Evolutionary conservation across 23 tunicate species (phyloP).

Genomic region (Phallusia fumigata): DNA sequence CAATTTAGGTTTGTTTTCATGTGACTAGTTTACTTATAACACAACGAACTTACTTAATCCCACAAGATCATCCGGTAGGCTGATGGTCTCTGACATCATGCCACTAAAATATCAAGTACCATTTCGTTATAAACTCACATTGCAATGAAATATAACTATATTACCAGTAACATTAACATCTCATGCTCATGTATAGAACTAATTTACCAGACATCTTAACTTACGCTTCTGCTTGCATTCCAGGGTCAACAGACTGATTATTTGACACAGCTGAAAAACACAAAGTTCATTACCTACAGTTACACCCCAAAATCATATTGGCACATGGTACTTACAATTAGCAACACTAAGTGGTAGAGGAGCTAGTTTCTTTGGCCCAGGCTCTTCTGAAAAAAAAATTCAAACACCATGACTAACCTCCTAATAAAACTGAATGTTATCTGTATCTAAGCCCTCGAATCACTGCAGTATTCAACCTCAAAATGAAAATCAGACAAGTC

Average conservation of each 20-base stretch:
- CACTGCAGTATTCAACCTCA: too few relatives aligned
- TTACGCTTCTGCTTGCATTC: conserved; percentile 32
- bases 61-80: conserved; percentile 93
- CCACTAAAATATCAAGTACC: conserved; percentile 1
- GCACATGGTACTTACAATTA: conserved; percentile 22
- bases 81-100: conserved; percentile 65
- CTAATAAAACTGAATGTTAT: background rate
- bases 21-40: too few relatives aligned
- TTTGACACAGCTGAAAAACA: conserved; percentile 12
- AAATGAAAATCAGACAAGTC: background rate
- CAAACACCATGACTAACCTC: background rate
- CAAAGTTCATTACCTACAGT: background rate
- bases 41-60: conserved; percentile 68
- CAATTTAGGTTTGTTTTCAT: too few relatives aligned
- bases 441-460: too few relatives aligned
- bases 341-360: conserved; percentile 51
- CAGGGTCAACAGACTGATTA: background rate
- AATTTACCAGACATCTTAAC: background rate
- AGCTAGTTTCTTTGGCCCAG: conserved; percentile 92
- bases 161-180: background rate
- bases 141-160: conserved; percentile 8
- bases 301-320: background rate
- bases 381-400: conserved; percentile 67
- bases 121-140: too few relatives aligned
- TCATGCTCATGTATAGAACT: background rate